Conservation (phyloP, 2,888 invertebrate genomes). For the Lithophane leautieri region DNA sequence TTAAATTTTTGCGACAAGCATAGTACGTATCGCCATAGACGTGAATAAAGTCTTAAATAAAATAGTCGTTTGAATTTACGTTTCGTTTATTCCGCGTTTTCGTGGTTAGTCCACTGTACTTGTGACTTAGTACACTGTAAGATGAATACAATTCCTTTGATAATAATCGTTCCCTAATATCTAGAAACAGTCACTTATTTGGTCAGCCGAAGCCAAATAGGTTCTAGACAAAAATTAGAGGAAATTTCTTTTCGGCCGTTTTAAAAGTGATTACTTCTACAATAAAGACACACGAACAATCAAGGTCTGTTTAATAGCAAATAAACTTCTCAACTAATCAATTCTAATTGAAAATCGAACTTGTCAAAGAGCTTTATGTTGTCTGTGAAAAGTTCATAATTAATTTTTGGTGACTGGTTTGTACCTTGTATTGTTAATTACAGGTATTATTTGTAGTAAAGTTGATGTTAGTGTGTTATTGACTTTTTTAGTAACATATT, state of each 20-base stretch:
- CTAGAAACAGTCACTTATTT: background rate
- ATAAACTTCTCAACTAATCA: slow-evolving; percentile 50
- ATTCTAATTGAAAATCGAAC: slow-evolving; percentile 52
- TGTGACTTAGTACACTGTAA: background rate
- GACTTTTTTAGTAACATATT: too few species aligned
- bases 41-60: too few species aligned
- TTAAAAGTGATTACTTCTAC: slow-evolving; percentile 31
- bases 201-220: background rate
- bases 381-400: slow-evolving; percentile 50
- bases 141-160: background rate
- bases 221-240: slow-evolving; percentile 7
- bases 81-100: too few species aligned
- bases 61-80: too few species aligned
- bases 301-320: slow-evolving; percentile 34
- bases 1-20: too few species aligned
- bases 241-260: background rate
- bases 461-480: too few species aligned
- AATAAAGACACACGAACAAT: slow-evolving; percentile 38
- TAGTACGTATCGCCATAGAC: too few species aligned
- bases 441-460: slow-evolving; percentile 8
- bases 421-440: slow-evolving; percentile 22
- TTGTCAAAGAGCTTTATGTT: slow-evolving; percentile 52
- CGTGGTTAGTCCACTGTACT: too few species aligned
- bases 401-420: slow-evolving; percentile 44
- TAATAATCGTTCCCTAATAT: background rate